Evolutionary conservation across 23 tunicate species (phyloP).

Genomic region (Phallusia fumigata): DNA sequence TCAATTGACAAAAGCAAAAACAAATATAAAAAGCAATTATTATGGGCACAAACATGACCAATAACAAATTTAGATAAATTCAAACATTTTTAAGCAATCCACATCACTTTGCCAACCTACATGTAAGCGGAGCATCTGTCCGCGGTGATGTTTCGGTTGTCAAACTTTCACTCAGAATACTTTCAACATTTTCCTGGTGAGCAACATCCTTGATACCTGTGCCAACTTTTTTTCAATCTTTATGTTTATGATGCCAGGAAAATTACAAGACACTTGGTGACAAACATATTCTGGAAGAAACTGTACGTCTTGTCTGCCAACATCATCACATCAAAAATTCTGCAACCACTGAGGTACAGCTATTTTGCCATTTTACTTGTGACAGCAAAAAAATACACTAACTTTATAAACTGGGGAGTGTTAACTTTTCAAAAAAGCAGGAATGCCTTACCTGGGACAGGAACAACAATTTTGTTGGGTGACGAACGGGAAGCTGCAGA

Average conservation of each 20-base stretch:
- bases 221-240: too few relatives aligned
- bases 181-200: slow-evolving; percentile 22
- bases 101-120: slow-evolving; percentile 26
- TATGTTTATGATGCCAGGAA: too few relatives aligned
- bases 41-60: background rate
- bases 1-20: slow-evolving; percentile 8
- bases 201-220: background rate
- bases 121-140: slow-evolving; percentile 40
- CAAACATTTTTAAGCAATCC: background rate
- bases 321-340: too few relatives aligned
- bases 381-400: too few relatives aligned
- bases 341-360: too few relatives aligned
- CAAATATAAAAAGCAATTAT: background rate
- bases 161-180: slow-evolving; percentile 37
- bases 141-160: slow-evolving; percentile 45
- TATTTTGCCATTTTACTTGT: too few relatives aligned
- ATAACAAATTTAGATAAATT: background rate
- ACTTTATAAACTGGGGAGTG: too few relatives aligned
- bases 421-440: background rate
- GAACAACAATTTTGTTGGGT: slow-evolving; percentile 15
- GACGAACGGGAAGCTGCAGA: background rate
- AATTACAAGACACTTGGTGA: too few relatives aligned
- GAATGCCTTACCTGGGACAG: background rate
- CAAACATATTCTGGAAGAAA: too few relatives aligned
- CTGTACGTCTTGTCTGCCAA: too few relatives aligned